Evolutionary conservation across 2,888 invertebrate species (phyloP).

Genomic region (Hypomecis punctinalis): DNA sequence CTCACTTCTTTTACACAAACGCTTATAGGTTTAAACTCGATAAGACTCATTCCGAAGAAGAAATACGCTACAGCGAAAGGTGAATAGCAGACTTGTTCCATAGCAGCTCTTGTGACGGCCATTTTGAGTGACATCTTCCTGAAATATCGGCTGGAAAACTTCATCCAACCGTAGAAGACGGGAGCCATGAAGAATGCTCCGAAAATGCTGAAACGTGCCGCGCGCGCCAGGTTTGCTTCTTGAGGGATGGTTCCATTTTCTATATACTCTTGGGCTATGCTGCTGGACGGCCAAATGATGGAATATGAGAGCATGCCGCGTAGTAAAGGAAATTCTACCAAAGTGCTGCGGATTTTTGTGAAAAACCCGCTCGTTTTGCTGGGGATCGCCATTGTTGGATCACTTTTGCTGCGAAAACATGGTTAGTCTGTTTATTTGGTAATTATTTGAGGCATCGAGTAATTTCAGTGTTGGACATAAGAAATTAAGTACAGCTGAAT

Average conservation of each 20-base stretch:
- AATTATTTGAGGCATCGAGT: too few relatives aligned
- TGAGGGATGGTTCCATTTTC: slow-evolving; percentile 58
- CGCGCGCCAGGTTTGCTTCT: slow-evolving; percentile 84
- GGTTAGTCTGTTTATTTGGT: too few relatives aligned
- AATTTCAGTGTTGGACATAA: too few relatives aligned
- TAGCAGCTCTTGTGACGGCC: slow-evolving; percentile 69
- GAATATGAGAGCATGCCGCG: slow-evolving; percentile 90
- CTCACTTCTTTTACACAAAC: slow-evolving; percentile 87
- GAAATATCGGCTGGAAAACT: slow-evolving; percentile 68
- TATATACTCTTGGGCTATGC: slow-evolving; percentile 87
- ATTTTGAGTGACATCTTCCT: slow-evolving; percentile 56
- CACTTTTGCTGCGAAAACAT: too few relatives aligned
- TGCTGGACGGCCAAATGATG: slow-evolving; percentile 89
- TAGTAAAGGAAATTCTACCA: slow-evolving; percentile 72
- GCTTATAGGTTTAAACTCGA: slow-evolving; percentile 87
- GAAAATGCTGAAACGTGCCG: slow-evolving; percentile 89
- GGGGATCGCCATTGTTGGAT: neutral
- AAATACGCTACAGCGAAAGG: slow-evolving; percentile 90
- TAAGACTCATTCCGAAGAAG: slow-evolving; percentile 89
- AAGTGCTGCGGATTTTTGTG: slow-evolving; percentile 75
- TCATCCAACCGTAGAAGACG: slow-evolving; percentile 91
- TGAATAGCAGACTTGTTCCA: slow-evolving; percentile 90
- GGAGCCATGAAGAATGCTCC: slow-evolving; percentile 91
- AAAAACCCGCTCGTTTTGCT: slow-evolving; percentile 65
- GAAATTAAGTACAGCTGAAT: too few relatives aligned